A percentile compares a stretch with the other conserved stretches of the same genome.
These are phyloP conservation scores for Cinclus mexicanus DNA, from an alignment of 2,113 vertebrate genomes.

Conservation along the genomic window DNA sequence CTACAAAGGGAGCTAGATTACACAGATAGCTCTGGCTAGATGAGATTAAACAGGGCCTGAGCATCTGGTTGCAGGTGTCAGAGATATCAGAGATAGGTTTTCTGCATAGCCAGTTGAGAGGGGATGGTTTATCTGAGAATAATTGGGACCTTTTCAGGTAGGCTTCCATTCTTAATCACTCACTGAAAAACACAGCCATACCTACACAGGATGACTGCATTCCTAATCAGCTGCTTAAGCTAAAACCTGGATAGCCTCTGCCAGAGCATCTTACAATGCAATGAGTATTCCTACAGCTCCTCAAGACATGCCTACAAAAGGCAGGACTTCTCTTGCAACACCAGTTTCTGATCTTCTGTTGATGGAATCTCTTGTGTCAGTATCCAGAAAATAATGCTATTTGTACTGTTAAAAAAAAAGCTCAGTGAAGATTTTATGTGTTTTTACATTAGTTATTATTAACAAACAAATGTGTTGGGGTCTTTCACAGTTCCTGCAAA, in stretches of 20 bases:
- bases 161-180: background rate
- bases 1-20: background rate
- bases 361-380: background rate
- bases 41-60: background rate
- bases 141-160: background rate
- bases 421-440: background rate
- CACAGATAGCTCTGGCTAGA: background rate
- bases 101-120: background rate
- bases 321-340: background rate
- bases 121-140: background rate
- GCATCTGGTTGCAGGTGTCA: background rate
- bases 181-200: background rate
- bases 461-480: background rate
- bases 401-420: background rate
- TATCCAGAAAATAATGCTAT: background rate
- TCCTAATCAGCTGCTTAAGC: background rate
- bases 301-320: background rate
- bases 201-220: rapidly evolving
- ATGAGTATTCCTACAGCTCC: background rate
- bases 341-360: background rate
- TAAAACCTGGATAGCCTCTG: background rate
- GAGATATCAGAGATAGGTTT: background rate
- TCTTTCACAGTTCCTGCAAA: background rate
- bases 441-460: background rate
- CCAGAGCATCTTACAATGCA: background rate